These are phyloP conservation scores for Cephus pygmeus DNA, from an alignment of 2,888 invertebrate species.

Conservation along the genomic window DNA sequence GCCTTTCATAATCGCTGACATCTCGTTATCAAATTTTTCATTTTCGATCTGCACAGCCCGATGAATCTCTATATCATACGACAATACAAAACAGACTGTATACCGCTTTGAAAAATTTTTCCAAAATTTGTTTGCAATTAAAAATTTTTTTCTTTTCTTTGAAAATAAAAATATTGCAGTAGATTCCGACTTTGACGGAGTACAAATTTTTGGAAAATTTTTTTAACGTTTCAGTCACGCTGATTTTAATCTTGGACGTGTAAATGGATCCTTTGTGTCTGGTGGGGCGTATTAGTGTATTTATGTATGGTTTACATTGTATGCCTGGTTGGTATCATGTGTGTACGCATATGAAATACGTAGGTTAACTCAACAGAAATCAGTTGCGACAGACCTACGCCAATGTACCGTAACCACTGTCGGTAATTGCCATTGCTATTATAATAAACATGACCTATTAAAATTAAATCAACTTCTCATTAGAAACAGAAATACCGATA, in stretches of 20 bases:
- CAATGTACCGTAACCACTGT: slow-evolving; percentile 8
- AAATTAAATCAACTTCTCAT: slow-evolving; percentile 51
- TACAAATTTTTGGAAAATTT: background rate
- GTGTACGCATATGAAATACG: slow-evolving; percentile 1
- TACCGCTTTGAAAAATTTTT: no score
- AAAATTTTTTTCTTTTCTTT: no score
- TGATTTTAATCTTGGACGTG: background rate
- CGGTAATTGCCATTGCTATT: slow-evolving; percentile 40
- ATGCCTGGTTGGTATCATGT: background rate
- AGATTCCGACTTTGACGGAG: background rate
- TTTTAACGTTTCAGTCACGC: background rate
- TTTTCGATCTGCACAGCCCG: background rate
- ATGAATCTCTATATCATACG: background rate
- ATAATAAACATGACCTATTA: slow-evolving; percentile 45
- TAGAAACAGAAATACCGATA: slow-evolving; percentile 34
- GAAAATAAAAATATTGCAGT: background rate
- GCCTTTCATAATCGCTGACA: background rate
- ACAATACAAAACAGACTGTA: no score
- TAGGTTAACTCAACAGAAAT: slow-evolving; percentile 3
- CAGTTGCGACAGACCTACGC: slow-evolving; percentile 6
- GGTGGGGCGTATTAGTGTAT: background rate
- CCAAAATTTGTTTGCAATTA: no score
- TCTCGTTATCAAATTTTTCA: background rate
- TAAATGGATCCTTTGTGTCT: background rate
- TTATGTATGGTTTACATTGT: background rate